phyloP scores from a whole-genome alignment of 1,140 invertebrate genomes.

The Drosophila ohnishii region DNA sequence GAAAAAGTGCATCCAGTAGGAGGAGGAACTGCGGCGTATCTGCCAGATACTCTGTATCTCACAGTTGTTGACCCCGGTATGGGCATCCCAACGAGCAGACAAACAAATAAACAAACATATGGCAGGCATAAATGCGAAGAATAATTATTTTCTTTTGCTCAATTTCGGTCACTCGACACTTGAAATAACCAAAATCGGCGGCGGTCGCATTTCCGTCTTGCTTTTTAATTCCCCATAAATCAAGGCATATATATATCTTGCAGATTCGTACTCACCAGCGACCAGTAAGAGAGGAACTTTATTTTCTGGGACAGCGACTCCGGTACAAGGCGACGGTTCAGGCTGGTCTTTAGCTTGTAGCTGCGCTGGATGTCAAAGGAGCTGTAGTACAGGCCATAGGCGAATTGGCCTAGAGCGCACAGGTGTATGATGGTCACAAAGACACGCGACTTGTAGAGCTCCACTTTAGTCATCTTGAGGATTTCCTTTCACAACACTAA shows the following conservation, averaged over 20 bases:
- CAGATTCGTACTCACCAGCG: constrained; percentile 83
- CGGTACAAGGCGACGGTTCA: constrained; percentile 63
- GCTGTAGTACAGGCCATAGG: constrained; percentile 75
- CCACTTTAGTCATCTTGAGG: constrained; percentile 80
- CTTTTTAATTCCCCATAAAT: constrained; percentile 46
- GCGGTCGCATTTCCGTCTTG: constrained; percentile 56
- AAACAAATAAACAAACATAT: constrained; percentile 66
- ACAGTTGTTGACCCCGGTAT: constrained; percentile 62
- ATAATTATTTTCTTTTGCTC: constrained; percentile 26
- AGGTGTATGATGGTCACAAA: constrained; percentile 82
- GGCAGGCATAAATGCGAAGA: constrained; percentile 65
- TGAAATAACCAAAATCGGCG: constrained; percentile 47
- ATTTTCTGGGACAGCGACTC: constrained; percentile 82
- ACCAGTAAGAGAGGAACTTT: constrained; percentile 85
- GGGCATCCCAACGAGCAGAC: constrained; percentile 39
- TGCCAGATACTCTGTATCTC: constrained; percentile 38
- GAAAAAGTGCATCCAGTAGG: constrained; percentile 37
- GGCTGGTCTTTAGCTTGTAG: constrained; percentile 70
- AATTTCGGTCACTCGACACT: constrained; percentile 52
- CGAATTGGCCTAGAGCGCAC: constrained; percentile 78
- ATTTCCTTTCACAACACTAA: not conserved
- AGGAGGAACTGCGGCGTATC: constrained; percentile 17
- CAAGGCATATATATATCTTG: constrained; percentile 32
- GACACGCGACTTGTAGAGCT: constrained; percentile 81
- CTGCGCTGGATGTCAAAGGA: constrained; percentile 76